Evolutionary conservation across 2,113 vertebrate genomes (phyloP).

Genomic region (Sebastes schlegelii): DNA sequence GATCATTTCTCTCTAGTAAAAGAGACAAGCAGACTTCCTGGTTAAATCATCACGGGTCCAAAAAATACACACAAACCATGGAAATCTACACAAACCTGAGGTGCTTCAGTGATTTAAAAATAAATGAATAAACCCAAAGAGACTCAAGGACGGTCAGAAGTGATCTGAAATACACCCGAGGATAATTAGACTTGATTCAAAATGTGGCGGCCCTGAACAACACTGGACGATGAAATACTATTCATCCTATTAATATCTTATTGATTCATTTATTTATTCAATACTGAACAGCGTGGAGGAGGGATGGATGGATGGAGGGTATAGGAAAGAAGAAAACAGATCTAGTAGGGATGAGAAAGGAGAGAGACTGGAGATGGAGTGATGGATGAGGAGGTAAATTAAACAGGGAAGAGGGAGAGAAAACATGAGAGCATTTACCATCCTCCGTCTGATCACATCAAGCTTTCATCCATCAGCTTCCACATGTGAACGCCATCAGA

Average conservation of each 20-base stretch:
- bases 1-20: background rate
- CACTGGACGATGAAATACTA: background rate
- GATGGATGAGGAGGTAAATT: background rate
- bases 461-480: slow-evolving; percentile 40
- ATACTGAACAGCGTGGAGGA: too few species aligned
- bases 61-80: background rate
- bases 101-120: background rate
- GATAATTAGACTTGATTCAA: background rate
- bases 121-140: background rate
- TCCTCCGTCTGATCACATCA: slow-evolving; percentile 29
- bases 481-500: slow-evolving; percentile 22
- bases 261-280: too few species aligned
- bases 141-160: background rate
- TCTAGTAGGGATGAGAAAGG: too few species aligned
- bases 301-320: too few species aligned
- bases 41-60: background rate
- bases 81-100: background rate
- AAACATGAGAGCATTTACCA: slow-evolving; percentile 19
- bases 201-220: background rate
- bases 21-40: too few species aligned
- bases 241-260: background rate
- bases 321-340: too few species aligned
- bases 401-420: background rate
- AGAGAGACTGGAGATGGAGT: too few species aligned
- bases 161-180: background rate